Base-by-base conservation (phyloP, 2,797 vertebrate genomes). In the Falco naumanni region DNA sequence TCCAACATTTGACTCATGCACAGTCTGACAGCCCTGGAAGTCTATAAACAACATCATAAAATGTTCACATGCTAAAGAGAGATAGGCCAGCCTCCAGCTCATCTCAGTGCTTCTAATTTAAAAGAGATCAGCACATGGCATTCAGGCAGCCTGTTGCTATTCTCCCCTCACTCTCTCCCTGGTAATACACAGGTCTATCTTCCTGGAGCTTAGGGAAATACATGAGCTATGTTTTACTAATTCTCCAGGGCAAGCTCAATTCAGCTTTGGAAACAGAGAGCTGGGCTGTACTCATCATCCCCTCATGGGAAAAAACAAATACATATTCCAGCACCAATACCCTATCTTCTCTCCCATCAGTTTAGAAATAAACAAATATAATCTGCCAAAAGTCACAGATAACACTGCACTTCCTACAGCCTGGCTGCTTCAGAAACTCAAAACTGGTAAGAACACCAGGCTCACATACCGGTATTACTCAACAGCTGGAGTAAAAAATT, bases 41-140 rank as follows among this genome's bases (percentile, higher is more conserved):
- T 90, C 88, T 87, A 95, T 89, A 68, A 95, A 91, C 89, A 93
- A 59, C 83, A 95, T 65, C 80, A 93, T 84, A 70, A 84, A 89
- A 92, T n/a, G 39, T 93, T 82, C 60, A 51, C 64, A 59, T 10
- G 14, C 41, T 82, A 4, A 14, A 77, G 69, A 66, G 56, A 96
- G 92, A 95, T 51, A 95, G 74, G 80, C 71, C 86, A 61, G 68
- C 68, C 84, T 90, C 90, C 94, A 92, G 60, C 83, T 87, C 59
- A 3, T 84, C 66, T 87, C 77, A 69, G 5, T 83, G 86, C 84
- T 59, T 80, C 78, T 82, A 66, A 80, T 89, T 92, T 89, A 60
- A 59, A 90, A 50, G 59, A 86, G 53, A 92, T 74, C 85, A 87
- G 51, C 85, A 86, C 63, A 37, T 22, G 28, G 59, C 4, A 15